phyloP scores from a whole-genome alignment of 2,113 vertebrate genomes.

The Calypte anna region DNA sequence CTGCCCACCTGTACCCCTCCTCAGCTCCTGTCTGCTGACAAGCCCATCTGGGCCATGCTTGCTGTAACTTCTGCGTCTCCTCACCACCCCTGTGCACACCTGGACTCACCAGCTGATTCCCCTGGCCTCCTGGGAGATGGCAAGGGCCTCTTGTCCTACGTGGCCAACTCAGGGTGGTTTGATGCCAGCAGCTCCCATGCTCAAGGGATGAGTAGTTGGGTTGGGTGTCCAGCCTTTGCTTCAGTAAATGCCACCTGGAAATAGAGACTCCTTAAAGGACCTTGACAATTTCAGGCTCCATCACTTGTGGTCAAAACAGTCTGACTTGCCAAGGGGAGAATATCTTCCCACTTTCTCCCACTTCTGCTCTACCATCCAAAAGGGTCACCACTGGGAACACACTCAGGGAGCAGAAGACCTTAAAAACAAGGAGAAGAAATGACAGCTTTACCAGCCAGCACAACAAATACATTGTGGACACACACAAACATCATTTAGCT shows the following conservation, averaged over 20 bases:
- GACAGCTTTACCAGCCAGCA: neutral
- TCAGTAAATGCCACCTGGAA: neutral
- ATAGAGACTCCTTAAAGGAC: neutral
- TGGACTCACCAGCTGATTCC: fast-evolving
- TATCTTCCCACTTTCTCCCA: neutral
- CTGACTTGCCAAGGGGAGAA: neutral
- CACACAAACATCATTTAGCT: no score
- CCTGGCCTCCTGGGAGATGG: neutral
- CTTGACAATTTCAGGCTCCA: neutral
- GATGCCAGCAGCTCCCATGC: neutral
- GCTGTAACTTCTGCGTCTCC: neutral
- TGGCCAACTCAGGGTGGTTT: neutral
- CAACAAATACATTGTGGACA: fast-evolving
- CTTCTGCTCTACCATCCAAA: fast-evolving
- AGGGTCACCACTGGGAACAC: neutral
- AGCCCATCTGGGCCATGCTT: neutral
- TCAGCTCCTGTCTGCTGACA: neutral
- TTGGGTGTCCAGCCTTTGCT: neutral
- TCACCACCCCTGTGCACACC: neutral
- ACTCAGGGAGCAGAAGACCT: neutral
- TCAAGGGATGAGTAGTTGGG: fast-evolving
- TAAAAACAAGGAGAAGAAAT: neutral
- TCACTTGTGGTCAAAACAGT: neutral
- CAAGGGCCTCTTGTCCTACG: neutral
- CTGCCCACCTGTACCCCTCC: neutral